Base-by-base conservation (phyloP, 2,797 vertebrate genomes). In the Sebastes reedi region DNA sequence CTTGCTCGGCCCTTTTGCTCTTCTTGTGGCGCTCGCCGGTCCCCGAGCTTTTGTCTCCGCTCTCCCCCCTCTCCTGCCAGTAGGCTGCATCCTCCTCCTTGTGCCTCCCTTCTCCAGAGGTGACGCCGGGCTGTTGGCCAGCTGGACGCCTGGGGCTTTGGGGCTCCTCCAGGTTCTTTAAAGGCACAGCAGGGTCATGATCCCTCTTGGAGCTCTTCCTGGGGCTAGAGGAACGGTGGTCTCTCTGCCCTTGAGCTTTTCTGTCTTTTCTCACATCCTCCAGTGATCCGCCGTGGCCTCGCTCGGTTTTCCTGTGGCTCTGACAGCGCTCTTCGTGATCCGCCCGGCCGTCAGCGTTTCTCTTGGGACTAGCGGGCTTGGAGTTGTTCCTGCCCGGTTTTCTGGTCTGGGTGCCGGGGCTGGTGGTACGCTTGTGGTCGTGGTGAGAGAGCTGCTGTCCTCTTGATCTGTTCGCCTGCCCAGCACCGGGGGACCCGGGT, bases 221-320 rank as follows among this genome's bases (percentile, higher is more conserved):
- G 3, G 97, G 97, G 90, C 97, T 97, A 0, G 92, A 84, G 70
- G 97, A 95, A 68, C 20, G 86, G 36, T 83, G 82, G 72, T 91
- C 94, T 54, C 85, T 77, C 58, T 77, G 87, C 16, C 67, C 75
- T 20, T 91, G 7, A 56, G 22, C 1, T 58, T 68, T 77, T 50
- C 75, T 91, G 87, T 77, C 91, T 27, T 29, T 83, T 77, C 85
- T 92, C 84, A 85, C 42, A 12, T 96, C 95, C 7, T 88, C 93
- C 65, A 93, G 87, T 29, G 93, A 94, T 32, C 83, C 85, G 0
- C 81, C 22, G 55, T 83, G 68, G 34, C 83, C 79, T 42, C 67
- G 74, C 67, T 92, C 91, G 0, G 75, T 61, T 73, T 93, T 94
- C 8, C 80, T 83, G 24, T 91, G 93, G 80, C 93, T 95, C 8